Evolutionary conservation across 2,113 vertebrate genomes (phyloP), one percentile per base, ranked within the genome.

Genomic region (Pogonocichla stellata): DNA sequence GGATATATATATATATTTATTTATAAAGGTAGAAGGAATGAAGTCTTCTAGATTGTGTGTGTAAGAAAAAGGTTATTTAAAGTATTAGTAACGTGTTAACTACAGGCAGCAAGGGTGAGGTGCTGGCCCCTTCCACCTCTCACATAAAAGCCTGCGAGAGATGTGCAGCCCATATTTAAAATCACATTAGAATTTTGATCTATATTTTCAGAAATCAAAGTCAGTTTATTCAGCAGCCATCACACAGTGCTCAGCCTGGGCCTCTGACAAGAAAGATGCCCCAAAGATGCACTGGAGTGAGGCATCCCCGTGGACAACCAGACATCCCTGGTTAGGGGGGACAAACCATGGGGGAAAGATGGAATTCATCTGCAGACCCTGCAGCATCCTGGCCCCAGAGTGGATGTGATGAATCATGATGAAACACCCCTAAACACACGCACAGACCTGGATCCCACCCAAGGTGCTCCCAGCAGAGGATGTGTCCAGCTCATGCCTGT

Each of bases 391-490:
- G 29, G 11, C 26, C n/a, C 43, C 4, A 0, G 67, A 38, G 67
- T 0, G 2, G 8, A 18, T 51, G 18, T 1, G 2, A 16, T 29
- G 58, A 65, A 10, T 33, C 40, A 3, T 0, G 6, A 36, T 25
- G 31, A 50, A 89, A 65, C 17, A 67, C 18, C 23, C n/a, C 65
- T 42, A 38, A 90, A 65, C 8, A 6, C 54, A 3, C 38, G 26
- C n/a, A 45, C 23, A 54, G 34, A 14, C 14, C 6, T 64, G 64
- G 69, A 56, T 81, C 38, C 0, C 2, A 50, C 14, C 34, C 3
- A 3, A 47, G 16, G 29, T 62, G 8, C 51, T 84, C 34, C 47
- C 60, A 72, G 58, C 2, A 2, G 34, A 60, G 40, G 67, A 60
- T 0, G 0, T 4, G 3, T 28, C 50, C 64, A 80, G 58, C n/a